phyloP scores from a whole-genome alignment of 2,113 vertebrate genomes.

The Rallus limicola region DNA sequence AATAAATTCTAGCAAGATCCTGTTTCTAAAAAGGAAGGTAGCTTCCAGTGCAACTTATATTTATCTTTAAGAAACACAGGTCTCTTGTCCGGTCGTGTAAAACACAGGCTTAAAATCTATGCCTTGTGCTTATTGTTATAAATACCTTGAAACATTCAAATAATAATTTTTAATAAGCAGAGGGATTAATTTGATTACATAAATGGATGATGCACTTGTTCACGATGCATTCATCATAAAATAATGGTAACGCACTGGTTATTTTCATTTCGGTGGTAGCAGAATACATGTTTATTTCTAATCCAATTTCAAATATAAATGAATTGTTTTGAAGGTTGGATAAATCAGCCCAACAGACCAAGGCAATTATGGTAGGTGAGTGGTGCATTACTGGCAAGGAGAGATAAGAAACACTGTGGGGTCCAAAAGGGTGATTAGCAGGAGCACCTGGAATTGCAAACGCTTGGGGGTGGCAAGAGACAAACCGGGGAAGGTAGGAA shows the following conservation, averaged over 20 bases:
- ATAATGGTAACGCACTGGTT: not conserved
- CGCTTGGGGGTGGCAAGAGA: accelerated
- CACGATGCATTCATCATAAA: not conserved
- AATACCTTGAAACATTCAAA: not conserved
- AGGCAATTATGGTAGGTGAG: conserved; percentile 32
- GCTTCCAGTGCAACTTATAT: not conserved
- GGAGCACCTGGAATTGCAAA: not conserved
- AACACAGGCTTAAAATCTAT: not conserved
- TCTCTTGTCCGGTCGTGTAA: not conserved
- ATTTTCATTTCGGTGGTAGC: not conserved
- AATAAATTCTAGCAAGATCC: not conserved
- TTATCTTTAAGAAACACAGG: not conserved
- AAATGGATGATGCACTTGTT: not conserved
- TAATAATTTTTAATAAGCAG: not conserved
- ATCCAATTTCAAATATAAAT: conserved; percentile 22
- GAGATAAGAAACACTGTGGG: conserved; percentile 24
- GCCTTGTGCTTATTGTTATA: not conserved
- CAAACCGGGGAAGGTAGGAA: not conserved
- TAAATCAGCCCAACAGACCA: not conserved
- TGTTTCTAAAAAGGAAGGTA: not conserved
- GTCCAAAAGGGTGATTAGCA: not conserved
- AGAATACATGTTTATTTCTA: not conserved
- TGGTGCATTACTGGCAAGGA: not conserved
- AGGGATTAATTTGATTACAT: not conserved
- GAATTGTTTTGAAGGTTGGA: conserved; percentile 35